These are phyloP conservation scores for Diuraphis noxia DNA, from an alignment of 1,140 invertebrate species.

Conservation along the genomic window DNA sequence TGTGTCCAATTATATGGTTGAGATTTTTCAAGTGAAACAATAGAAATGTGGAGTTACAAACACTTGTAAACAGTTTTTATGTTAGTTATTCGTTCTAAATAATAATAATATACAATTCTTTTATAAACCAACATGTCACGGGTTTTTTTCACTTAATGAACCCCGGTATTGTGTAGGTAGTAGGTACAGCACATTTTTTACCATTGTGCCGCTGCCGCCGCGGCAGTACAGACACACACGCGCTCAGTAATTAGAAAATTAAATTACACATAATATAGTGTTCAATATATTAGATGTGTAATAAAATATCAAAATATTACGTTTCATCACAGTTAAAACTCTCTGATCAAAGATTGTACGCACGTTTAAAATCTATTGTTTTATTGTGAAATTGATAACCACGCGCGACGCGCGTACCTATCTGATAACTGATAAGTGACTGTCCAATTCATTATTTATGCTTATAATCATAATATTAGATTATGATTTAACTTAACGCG, in stretches of 20 bases:
- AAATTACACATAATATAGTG: neutral
- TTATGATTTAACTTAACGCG: neutral
- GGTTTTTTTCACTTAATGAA: slow-evolving; percentile 8
- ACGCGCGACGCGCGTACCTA: neutral
- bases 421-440: neutral
- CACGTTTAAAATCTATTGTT: neutral
- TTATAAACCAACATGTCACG: slow-evolving; percentile 26
- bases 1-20: slow-evolving; percentile 14
- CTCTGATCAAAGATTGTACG: neutral
- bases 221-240: neutral
- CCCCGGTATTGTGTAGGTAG: neutral
- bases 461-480: neutral
- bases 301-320: neutral
- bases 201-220: neutral
- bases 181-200: neutral
- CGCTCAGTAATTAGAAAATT: neutral
- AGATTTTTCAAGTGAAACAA: neutral
- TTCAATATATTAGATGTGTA: neutral
- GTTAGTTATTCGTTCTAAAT: slow-evolving; percentile 8
- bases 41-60: neutral
- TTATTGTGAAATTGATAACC: neutral
- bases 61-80: slow-evolving; percentile 16
- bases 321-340: neutral
- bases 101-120: neutral
- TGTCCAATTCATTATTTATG: neutral